Evolutionary conservation across 2,888 invertebrate species (phyloP), one percentile per base, ranked within the genome.

Genomic region (Nomada fucata): DNA sequence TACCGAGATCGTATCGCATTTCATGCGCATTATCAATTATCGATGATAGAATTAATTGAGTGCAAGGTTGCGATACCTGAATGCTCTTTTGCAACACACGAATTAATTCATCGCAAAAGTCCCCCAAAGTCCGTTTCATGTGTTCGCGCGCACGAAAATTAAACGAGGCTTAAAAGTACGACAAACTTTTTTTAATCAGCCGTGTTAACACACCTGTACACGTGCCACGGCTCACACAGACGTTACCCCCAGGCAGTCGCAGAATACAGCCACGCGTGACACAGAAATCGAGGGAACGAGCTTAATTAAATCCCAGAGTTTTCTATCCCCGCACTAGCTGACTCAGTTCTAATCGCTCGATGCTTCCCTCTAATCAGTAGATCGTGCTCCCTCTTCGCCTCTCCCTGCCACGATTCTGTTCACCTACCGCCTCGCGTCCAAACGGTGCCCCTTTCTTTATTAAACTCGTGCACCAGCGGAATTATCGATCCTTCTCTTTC

Each of bases 291-390:
- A 36, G 55, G 71, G 69, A 79, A 77, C 76, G 52, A 36, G 77
- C 76, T 86, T 85, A 85, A 86, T 86, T 85, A 85, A 85, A 70
- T 60, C 69, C 68, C 23, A n/a, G 71, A 76, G 55, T 88, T 85
- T 78, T 79, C 55, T 60, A 71, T 79, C 68, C 53, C 59, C 5
- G 18, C 57, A 57, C 47, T 13, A 67, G 26, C 71, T 61, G 47
- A 4, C 29, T 18, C 52, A 69, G 23, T 76, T 74, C 84, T 84
- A 86, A 87, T 86, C 82, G 88, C 65, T 52, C 69, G 80, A 69
- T 78, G 76, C 60, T 63, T 26, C 71, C 67, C 82, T 82, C 79
- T 85, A 85, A 85, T 85, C 85, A 82, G 67, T 59, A 74, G 76
- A 76, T 73, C 79, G 50, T 70, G 57, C 67, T 53, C 60, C 53